phyloP scores from a whole-genome alignment of 2,113 vertebrate species.

The Egretta garzetta region DNA sequence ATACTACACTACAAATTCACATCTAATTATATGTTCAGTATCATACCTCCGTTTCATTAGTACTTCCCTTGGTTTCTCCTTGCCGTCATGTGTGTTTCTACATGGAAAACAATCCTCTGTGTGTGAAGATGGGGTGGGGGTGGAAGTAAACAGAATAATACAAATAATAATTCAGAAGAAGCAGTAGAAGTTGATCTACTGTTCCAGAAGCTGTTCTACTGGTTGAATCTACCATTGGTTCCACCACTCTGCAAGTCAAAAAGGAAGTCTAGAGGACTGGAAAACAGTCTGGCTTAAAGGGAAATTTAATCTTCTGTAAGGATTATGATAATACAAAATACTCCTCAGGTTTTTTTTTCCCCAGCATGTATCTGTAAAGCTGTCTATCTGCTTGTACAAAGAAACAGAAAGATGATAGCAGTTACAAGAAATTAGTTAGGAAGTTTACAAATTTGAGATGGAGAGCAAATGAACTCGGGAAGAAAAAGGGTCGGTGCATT shows the following conservation, averaged over 20 bases:
- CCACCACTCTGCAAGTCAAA: not conserved
- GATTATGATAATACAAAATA: not conserved
- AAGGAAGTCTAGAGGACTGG: not conserved
- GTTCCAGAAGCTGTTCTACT: not conserved
- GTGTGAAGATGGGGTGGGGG: not conserved
- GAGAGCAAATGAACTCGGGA: not conserved
- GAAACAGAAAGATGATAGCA: not conserved
- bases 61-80: not conserved
- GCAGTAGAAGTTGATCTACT: not conserved
- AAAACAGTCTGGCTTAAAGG: not conserved
- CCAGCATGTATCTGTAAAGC: not conserved
- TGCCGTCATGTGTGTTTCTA: not conserved
- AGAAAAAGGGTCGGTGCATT: not conserved
- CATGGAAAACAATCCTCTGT: conserved; percentile 14
- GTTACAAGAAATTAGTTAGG: not conserved
- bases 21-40: conserved; percentile 33
- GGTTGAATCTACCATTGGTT: not conserved
- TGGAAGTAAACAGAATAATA: conserved; percentile 22
- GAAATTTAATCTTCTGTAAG: not conserved
- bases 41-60: conserved; percentile 38
- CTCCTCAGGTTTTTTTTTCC: not conserved
- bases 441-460: not conserved
- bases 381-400: not conserved
- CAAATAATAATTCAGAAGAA: not conserved
- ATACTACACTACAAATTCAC: conserved; percentile 31